Evolutionary conservation across 2,797 vertebrate species (phyloP), one percentile per base, ranked within the genome.

Genomic region (Ispidina lecontei): DNA sequence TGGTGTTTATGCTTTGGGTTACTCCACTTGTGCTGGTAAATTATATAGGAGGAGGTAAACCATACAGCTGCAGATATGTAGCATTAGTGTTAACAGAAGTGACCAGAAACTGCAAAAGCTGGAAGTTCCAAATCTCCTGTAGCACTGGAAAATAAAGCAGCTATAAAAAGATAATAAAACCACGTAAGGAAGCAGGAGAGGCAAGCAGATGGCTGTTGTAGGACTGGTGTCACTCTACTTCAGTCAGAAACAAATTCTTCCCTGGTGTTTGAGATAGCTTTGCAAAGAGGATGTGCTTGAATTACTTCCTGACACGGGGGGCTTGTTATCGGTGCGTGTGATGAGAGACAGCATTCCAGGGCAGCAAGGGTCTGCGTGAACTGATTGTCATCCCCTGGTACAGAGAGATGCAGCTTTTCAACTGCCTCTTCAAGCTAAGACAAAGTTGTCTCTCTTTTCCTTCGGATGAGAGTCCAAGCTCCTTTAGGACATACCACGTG

Each of bases 131-230:
- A 68, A 58, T 39, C 51, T 79, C 3, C 1, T 11, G 35, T 18
- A 54, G 29, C 29, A 21, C 51, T 63, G 84, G 68, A 46, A 74
- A 87, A 90, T 29, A 18, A 3, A 33, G 3, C n/a, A 14, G 52
- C 62, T 68, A n/a, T 41, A 75, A 71, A 87, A 84, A 55, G 51
- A 85, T 64, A 71, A 82, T 47, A 55, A 70, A 89, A 80, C 18
- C 25, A 74, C 71, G 79, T 63, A 90, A 91, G 91, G 87, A 87
- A 95, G 73, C 29, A 74, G 39, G 59, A 71, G 58, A 64, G 63
- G 52, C 41, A 39, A 14, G 68, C 72, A 62, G 59, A 88, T 25
- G 44, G 79, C 35, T 91, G 41, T 28, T 75, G 55, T 33, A 75
- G 68, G 63, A 25, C 39, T 46, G 35, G 17, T 88, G 58, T 71